phyloP scores from a whole-genome alignment of 2,888 invertebrate genomes.

The Napeogenes inachia region DNA sequence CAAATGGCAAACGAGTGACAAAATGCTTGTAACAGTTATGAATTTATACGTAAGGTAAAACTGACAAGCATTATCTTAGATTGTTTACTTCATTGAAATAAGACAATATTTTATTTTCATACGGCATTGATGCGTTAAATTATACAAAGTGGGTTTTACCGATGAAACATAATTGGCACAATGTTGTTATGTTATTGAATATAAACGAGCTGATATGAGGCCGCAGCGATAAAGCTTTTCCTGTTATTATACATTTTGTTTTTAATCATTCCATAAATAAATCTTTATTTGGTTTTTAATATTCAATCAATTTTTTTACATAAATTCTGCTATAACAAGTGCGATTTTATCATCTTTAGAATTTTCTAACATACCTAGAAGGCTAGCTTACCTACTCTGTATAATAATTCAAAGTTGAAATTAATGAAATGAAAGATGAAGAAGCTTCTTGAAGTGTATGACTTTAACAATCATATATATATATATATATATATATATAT shows the following conservation, averaged over 20 bases:
- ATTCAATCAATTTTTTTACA: too few species aligned
- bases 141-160: neutral
- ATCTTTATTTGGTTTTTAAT: neutral
- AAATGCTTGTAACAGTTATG: neutral
- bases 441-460: too few species aligned
- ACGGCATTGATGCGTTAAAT: neutral
- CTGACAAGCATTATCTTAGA: neutral
- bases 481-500: too few species aligned
- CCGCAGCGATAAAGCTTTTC: constrained; percentile 3
- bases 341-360: neutral
- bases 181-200: constrained; percentile 3
- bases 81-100: neutral
- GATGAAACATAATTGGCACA: neutral
- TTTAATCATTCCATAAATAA: neutral
- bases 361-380: too few species aligned
- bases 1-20: too few species aligned
- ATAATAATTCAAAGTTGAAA: too few species aligned
- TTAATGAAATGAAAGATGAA: too few species aligned
- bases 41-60: too few species aligned
- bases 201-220: constrained; percentile 1
- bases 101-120: too few species aligned
- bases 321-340: neutral
- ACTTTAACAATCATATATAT: too few species aligned
- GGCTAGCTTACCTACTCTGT: too few species aligned
- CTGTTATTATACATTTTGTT: neutral